A percentile compares a stretch with the other conserved stretches of the same genome.
Evolutionary conservation across 2,888 invertebrate species (phyloP).

Genomic region (Octonoba sinensis): DNA sequence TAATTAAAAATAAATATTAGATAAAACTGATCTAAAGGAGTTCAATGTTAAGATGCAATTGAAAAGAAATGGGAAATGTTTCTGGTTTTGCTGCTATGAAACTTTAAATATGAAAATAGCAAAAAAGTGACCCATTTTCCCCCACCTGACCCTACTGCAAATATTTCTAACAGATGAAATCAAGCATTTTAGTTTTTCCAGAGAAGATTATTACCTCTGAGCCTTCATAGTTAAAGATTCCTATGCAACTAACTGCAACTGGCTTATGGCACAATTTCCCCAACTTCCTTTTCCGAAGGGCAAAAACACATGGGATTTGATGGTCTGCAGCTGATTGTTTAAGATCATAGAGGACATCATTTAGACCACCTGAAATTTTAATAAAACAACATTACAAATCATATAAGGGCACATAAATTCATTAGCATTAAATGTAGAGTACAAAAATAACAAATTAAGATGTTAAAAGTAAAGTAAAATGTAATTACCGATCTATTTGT

Average conservation of each 20-base stretch:
- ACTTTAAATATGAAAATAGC: no score
- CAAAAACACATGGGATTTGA: conserved; percentile 76
- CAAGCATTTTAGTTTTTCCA: not conserved
- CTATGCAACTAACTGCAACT: conserved; percentile 77
- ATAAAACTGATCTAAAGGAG: no score
- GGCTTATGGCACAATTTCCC: conserved; percentile 76
- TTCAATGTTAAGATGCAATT: no score
- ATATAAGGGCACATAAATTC: not conserved
- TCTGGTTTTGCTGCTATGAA: no score
- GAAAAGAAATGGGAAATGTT: no score
- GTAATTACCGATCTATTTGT: no score
- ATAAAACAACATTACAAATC: not conserved
- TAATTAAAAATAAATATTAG: no score
- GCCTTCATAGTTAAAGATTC: conserved; percentile 77
- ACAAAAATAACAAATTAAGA: not conserved
- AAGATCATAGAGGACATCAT: conserved; percentile 75
- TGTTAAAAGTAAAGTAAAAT: not conserved
- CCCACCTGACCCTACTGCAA: no score
- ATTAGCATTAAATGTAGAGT: not conserved
- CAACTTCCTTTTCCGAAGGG: conserved; percentile 75
- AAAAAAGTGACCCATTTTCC: no score
- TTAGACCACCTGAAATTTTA: conserved; percentile 74
- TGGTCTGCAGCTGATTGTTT: conserved; percentile 74
- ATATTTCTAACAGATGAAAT: not conserved
- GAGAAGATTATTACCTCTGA: conserved; percentile 72